Base-by-base conservation (phyloP, 2,797 vertebrate species). In the Tamandua tetradactyla region DNA sequence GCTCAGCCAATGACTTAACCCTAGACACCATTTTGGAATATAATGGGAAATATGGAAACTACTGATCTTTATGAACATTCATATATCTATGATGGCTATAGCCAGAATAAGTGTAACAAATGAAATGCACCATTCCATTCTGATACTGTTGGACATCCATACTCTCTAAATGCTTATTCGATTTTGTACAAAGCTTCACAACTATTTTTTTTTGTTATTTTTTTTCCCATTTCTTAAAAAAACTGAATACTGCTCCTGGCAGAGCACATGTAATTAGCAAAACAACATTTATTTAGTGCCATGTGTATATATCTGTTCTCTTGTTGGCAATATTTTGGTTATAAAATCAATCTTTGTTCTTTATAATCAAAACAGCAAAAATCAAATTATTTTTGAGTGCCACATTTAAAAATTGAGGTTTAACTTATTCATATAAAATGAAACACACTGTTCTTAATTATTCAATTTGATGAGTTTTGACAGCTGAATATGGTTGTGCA, bases 351-450 rank as follows among this genome's bases (percentile, higher is more conserved):
- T 25, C 15, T 80, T 42, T 69, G 9, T 40, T 90, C 49, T 92
- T 87, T 76, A n/a, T 90, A 84, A 52, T 68, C 22, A 94, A 83
- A 93, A 49, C 66, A 47, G 18, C 30, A 82, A 87, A 82, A 15
- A 18, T 79, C 57, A 82, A 83, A 72, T n/a, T n/a, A 75, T 62
- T 89, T 61, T 52, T 13, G 32, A 78, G 17, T 40, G 20, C 66
- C 30, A 52, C 13, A 71, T 35, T 35, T n/a, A 52, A 88, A 40
- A 44, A 55, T 47, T 86, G 49, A 59, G 47, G 55, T 68, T 52
- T 72, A 72, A 32, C 82, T 85, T 84, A 62, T 13, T 52, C 49
- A 62, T 17, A 66, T 44, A 79, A 69, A 42, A 66, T 37, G 18
- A 72, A 87, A 32, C 9, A 64, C 7, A 37, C 15, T 37, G 18